Percentiles rank a stretch among this genome's conserved stretches.
Conservation (phyloP, 2,888 invertebrate genomes). For the Habroteleia sp. region DNA sequence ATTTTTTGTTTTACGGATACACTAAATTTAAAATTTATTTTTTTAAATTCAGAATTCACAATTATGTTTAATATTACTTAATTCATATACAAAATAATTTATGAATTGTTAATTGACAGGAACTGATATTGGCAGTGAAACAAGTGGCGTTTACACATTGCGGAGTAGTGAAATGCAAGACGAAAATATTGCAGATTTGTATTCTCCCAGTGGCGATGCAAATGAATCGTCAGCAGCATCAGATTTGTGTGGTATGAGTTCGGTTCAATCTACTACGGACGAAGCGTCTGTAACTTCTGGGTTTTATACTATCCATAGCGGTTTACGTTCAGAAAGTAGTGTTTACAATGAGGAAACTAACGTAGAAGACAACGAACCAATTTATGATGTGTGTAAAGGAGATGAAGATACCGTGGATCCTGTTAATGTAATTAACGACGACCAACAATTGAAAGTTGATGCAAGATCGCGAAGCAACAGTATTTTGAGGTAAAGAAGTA, state of each 20-base stretch:
- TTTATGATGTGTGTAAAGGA: conserved; percentile 78
- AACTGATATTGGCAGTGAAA: conserved; percentile 86
- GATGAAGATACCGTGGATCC: conserved; percentile 71
- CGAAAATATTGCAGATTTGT: conserved; percentile 74
- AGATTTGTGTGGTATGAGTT: conserved; percentile 76
- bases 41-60: no score
- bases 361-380: conserved; percentile 76
- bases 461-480: conserved; percentile 85
- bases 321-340: conserved; percentile 77
- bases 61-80: not conserved
- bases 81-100: no score
- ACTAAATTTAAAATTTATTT: no score
- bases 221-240: conserved; percentile 76
- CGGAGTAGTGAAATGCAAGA: conserved; percentile 82
- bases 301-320: conserved; percentile 79
- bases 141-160: conserved; percentile 92
- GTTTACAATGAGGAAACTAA: conserved; percentile 74
- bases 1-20: no score
- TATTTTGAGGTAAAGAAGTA: conserved; percentile 82
- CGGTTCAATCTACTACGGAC: conserved; percentile 79
- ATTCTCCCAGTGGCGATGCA: conserved; percentile 73
- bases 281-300: conserved; percentile 80
- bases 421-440: conserved; percentile 24
- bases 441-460: conserved; percentile 68
- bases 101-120: conserved; percentile 64